Evolutionary conservation across 2,888 invertebrate species (phyloP), one percentile per base, ranked within the genome.

Genomic region (Pyralis farinalis): DNA sequence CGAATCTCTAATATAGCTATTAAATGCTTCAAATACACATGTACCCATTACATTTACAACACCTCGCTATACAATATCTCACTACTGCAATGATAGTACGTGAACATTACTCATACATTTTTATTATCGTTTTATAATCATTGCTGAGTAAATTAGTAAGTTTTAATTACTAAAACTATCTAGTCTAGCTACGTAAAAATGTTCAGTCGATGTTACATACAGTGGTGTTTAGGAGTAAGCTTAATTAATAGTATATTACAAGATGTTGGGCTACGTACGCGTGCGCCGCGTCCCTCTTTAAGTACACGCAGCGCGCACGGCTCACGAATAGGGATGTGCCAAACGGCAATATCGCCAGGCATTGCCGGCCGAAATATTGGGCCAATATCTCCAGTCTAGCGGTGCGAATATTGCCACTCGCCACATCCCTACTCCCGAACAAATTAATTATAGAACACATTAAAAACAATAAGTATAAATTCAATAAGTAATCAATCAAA

Each of bases 141-240:
- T 61, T 58, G 58, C 64, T 53, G 56, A 66, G 60, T 66, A 58
- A 64, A 63, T 65, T 66, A 63, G 58, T 65, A 61, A 58, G 46
- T 56, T 57, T 59, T 71, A 65, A 55, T n/a, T 56, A 65, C 69
- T 77, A 72, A 55, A 39, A 48, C 70, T 75, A 70, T 60, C 72
- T 81, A 84, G 63, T 72, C 74, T 84, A 84, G 45, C 77, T 87
- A 88, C 72, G 71, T 85, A 84, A 80, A 86, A 85, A 84, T 83
- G 81, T 84, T 86, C 87, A 88, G 87, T 88, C 87, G 71, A 87
- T 85, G 82, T 87, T 85, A 85, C 80, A 84, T 84, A 84, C 82
- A 83, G 80, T 84, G 85, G 79, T 84, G 77, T 85, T 76, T 72
- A 78, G 71, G 69, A 68, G 58, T 75, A 76, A 74, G 71, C 70